phyloP scores from a whole-genome alignment of 2,888 invertebrate species.

The Clunio marinus region DNA sequence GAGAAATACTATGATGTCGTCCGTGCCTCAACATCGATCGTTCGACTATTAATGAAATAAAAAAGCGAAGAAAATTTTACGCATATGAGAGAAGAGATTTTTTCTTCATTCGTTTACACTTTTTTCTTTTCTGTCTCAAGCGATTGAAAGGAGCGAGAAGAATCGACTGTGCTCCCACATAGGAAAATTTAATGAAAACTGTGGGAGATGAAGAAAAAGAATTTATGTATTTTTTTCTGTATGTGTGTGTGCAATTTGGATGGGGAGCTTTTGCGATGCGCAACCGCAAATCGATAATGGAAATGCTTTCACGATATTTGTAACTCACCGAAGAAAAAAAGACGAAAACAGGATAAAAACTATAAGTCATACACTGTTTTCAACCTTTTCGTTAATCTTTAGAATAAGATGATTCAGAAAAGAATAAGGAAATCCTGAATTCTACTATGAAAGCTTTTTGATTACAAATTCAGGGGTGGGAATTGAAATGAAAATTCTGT shows the following conservation, averaged over 20 bases:
- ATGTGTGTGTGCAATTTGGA: conserved; percentile 15
- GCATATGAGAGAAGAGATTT: conserved; percentile 32
- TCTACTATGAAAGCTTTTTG: too few relatives aligned
- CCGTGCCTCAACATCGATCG: conserved; percentile 35
- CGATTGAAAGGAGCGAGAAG: conserved; percentile 4
- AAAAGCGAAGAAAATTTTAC: conserved; percentile 33
- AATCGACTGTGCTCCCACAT: conserved; percentile 2
- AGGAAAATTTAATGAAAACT: conserved; percentile 28
- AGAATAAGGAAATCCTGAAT: too few relatives aligned
- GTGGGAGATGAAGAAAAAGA: conserved; percentile 13
- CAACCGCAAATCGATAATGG: conserved; percentile 39
- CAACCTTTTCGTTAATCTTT: too few relatives aligned
- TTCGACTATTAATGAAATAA: conserved; percentile 38
- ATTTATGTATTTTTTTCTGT: not conserved
- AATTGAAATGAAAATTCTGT: too few relatives aligned
- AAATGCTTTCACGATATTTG: conserved; percentile 9
- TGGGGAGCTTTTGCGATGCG: conserved; percentile 34
- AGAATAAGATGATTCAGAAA: too few relatives aligned
- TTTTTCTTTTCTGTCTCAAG: not conserved
- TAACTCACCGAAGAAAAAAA: conserved; percentile 7
- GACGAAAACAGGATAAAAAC: conserved; percentile 12
- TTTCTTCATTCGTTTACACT: too few relatives aligned
- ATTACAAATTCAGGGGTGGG: too few relatives aligned
- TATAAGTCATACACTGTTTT: too few relatives aligned
- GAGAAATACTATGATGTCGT: conserved; percentile 28